Evolutionary conservation across 30 jellyfish, hydroid and myxozoan species (phyloP), one percentile per base, ranked within the genome.

Genomic region (Chrysaora quinquecirrha): DNA sequence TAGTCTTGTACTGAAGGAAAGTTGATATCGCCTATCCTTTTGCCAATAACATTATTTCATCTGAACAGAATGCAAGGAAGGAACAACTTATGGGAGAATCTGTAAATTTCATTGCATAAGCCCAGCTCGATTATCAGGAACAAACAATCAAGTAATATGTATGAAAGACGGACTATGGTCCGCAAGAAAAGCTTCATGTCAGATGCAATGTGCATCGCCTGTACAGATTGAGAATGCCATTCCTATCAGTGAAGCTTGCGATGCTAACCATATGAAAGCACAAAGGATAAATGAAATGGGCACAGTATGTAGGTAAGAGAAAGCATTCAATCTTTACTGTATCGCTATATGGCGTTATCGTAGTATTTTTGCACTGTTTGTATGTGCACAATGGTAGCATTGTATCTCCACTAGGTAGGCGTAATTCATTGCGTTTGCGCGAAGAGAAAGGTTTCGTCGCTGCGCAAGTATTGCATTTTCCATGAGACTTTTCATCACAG

Each of bases 91-190:
- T 43, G 80, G 64, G 43, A 67, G 78, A 62, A 70, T 58, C 2
- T 87, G 96, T 78, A 67, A 74, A 60, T 78, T 87, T 46, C 69
- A 77, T 23, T 87, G 96, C 60, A 34, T 61, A 12, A 30, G 60
- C 7, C 84, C 87, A 50, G 82, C 97, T 4, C 66, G 21, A 16
- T 11, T 87, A 78, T 56, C 48, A n/a, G 98, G 98, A 18, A 34
- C 20, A 6, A 83, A 70, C 79, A 82, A 85, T 56, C 61, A 83
- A 48, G 47, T 93, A 12, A 61, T 84, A 50, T 93, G 98, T 78
- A 49, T 69, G 35, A 65, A 79, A 2, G 97, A 93, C 69, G 96
- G 98, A 1, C 64, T 79, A n/a, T 93, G 98, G 98, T 75, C 92
- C 18, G 80, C 73, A 30, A 58, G 67, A 33, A 50, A 75, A 16